Base-by-base conservation (phyloP, 2,113 vertebrate species). In the Phaetusa simplex region DNA sequence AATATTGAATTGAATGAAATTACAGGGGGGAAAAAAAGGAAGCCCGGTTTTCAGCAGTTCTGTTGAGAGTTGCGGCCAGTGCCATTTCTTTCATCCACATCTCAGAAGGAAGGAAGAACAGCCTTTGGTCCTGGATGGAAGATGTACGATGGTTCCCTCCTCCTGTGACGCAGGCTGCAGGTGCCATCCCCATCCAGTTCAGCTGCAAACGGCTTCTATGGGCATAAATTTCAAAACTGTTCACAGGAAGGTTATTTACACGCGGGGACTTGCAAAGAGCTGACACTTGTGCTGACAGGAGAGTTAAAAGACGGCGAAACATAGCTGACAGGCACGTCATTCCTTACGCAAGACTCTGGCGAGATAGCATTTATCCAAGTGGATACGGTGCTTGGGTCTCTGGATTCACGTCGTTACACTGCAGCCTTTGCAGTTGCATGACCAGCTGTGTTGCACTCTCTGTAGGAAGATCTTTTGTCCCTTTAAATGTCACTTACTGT, bases 391-490 rank as follows among this genome's bases (percentile, higher is more conserved):
- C 66, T 64, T 30, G 52, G 2, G 1, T 70, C 87, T 52, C 62
- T 34, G 83, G 36, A 52, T 65, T 47, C 5, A 19, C 0, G 1
- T 29, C 50, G 59, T 73, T 62, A n/a, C 0, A 0, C 27, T 40
- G 4, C 20, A 38, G n/a, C 24, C 27, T 32, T 65, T 8, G 34
- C 36, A 36, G 30, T 36, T 85, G 69, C 2, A 3, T 85, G 86
- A 84, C 58, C 32, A 61, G 34, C 38, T 1, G 3, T 26, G 49
- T 26, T 70, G 65, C 9, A 18, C 86, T 58, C 6, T 27, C 34
- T 85, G 40, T 82, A 82, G 73, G 84, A 87, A 89, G 81, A 66
- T 45, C 74, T 89, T 89, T 84, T 87, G 82, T 93, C 62, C 78
- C 77, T 90, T 91, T 91, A 82, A 95, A 93, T 73, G 62, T 61